Base-by-base conservation (phyloP, 2,113 vertebrate genomes). In the Antechinus stuartii region DNA sequence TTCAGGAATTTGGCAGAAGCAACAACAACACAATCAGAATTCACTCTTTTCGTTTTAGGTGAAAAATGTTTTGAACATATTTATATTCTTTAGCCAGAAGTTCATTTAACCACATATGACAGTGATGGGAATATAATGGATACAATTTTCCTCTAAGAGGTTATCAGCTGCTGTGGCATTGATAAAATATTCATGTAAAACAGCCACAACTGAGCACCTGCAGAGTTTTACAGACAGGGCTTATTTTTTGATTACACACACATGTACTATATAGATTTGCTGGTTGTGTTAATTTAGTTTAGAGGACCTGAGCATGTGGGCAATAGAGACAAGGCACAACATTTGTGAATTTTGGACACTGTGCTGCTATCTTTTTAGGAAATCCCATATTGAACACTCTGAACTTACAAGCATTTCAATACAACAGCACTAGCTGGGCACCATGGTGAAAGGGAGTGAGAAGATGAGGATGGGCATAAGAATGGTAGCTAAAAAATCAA, bases 151-250 rank as follows among this genome's bases (percentile, higher is more conserved):
- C 89, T 97, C 94, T 95, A 42, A 90, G 46, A 90, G 90, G 90
- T 90, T 90, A 90, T 90, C 90, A 90, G 95, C 94, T 95, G 93
- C 96, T 93, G 92, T 96, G 96, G 93, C 94, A 90, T 2, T 97
- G 96, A 97, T 97, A 94, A 96, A 97, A 96, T 96, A 97, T 97
- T 97, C 97, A 97, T 95, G 96, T 49, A 92, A 96, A 98, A 94
- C 49, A 96, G 97, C 91, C 92, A 26, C 94, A 94, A 91, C 24
- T 35, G 56, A 97, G 84, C 94, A 97, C 97, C 97, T 97, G 90
- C 42, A 19, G 46, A 0, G 1, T 68, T 95, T 76, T 94, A 91
- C 94, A 97, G 95, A 95, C 91, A 90, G 92, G 91, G 91, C 92
- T 95, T 97, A 90, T 94, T 97, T 97, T 97, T 93, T 94, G 95